phyloP scores from a whole-genome alignment of 2,888 invertebrate genomes.

The Pseudolycoriella hygida region DNA sequence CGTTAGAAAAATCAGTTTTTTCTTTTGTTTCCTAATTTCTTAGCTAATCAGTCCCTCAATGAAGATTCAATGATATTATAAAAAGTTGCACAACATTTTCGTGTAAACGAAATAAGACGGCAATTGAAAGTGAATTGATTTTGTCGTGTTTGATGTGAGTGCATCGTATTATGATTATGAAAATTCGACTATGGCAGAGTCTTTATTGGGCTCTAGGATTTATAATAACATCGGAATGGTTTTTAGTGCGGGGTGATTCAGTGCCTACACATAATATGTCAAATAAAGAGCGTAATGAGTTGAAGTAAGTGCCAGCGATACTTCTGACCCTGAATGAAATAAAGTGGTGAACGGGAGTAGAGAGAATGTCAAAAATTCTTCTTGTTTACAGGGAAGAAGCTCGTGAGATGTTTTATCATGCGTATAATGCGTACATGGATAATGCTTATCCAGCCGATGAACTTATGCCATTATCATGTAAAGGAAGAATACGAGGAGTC shows the following conservation, averaged over 20 bases:
- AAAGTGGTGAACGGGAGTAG: not conserved
- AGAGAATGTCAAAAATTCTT: conserved; percentile 1
- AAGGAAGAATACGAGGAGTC: conserved; percentile 76
- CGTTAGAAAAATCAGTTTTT: no score
- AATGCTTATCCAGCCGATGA: conserved; percentile 98
- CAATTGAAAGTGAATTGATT: no score
- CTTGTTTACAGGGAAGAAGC: conserved; percentile 59
- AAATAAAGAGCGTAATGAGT: conserved; percentile 39
- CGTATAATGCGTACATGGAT: conserved; percentile 88
- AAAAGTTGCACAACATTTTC: no score
- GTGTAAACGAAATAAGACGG: no score
- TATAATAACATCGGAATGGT: no score
- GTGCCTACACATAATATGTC: conserved; percentile 37
- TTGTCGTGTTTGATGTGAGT: no score
- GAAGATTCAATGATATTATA: no score
- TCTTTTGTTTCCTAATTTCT: no score
- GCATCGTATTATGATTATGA: no score
- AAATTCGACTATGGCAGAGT: no score
- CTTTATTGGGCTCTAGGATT: no score
- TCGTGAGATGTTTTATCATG: conserved; percentile 92
- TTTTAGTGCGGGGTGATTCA: conserved; percentile 7
- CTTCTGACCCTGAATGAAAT: not conserved
- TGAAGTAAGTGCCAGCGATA: conserved; percentile 36
- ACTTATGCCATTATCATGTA: conserved; percentile 90
- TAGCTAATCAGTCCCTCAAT: no score